Evolutionary conservation across 2,113 vertebrate species (phyloP).

Genomic region (Catharus minimus): DNA sequence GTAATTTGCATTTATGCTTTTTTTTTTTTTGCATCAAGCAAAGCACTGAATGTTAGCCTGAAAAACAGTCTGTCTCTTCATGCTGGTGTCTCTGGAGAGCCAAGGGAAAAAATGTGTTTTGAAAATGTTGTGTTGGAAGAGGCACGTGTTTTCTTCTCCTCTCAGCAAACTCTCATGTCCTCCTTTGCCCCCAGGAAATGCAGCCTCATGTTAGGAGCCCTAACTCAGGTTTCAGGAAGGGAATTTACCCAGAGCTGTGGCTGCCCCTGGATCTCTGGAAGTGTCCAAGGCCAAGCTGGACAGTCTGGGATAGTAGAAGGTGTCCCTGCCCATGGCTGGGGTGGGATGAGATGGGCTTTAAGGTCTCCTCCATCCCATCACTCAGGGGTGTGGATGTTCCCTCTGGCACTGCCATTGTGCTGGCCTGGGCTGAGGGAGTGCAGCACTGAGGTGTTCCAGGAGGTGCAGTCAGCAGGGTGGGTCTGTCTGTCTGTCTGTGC

Average conservation of each 20-base stretch:
- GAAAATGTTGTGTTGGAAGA: slow-evolving; percentile 45
- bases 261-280: not conserved
- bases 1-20: slow-evolving; percentile 56
- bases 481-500: not conserved
- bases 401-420: not conserved
- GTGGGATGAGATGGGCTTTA: not conserved
- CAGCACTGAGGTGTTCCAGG: slow-evolving; percentile 1
- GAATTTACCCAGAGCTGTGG: not conserved
- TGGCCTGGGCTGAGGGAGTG: slow-evolving; percentile 7
- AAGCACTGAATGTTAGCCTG: slow-evolving; percentile 3
- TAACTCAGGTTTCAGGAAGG: not conserved
- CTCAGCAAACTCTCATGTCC: slow-evolving; percentile 33
- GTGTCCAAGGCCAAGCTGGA: not conserved
- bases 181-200: slow-evolving; percentile 14
- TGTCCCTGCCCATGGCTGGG: not conserved
- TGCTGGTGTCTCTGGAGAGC: slow-evolving; percentile 58
- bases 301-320: accelerated
- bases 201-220: not conserved
- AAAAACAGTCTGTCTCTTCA: slow-evolving; percentile 61
- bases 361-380: too few relatives aligned
- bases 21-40: slow-evolving; percentile 43
- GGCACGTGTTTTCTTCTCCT: slow-evolving; percentile 31
- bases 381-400: not conserved
- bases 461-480: not conserved
- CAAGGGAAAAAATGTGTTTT: slow-evolving; percentile 30